phyloP scores from a whole-genome alignment of 2,113 vertebrate species.

The Gavia stellata region DNA sequence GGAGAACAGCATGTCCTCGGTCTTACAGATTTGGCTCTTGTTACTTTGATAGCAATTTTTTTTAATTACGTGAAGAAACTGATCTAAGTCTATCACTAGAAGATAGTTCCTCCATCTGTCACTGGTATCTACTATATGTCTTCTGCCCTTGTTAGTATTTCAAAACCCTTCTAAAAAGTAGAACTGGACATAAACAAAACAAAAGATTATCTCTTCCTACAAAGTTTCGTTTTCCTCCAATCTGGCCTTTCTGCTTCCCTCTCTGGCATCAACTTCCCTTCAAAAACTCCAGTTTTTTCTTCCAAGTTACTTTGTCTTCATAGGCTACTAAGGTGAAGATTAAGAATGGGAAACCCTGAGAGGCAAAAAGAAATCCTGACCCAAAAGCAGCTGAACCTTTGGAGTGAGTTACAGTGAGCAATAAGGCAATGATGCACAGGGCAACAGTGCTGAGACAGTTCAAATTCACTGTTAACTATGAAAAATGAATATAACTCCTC shows the following conservation, averaged over 20 bases:
- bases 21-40: background rate
- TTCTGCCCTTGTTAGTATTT: background rate
- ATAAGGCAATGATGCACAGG: background rate
- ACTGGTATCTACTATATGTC: background rate
- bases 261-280: background rate
- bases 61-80: background rate
- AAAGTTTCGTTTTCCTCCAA: background rate
- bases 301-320: background rate
- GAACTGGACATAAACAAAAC: background rate
- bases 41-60: background rate
- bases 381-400: background rate
- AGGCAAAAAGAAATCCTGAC: background rate
- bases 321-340: background rate
- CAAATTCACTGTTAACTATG: background rate
- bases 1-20: constrained; percentile 28
- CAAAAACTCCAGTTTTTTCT: background rate
- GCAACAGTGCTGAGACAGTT: background rate
- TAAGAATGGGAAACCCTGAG: background rate
- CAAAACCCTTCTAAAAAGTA: background rate
- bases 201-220: background rate
- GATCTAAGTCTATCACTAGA: background rate
- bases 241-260: background rate
- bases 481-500: background rate
- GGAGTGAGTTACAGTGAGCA: background rate
- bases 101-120: constrained; percentile 17